phyloP scores from a whole-genome alignment of 2,797 vertebrate species.

The Scolopax bukidnonensis region DNA sequence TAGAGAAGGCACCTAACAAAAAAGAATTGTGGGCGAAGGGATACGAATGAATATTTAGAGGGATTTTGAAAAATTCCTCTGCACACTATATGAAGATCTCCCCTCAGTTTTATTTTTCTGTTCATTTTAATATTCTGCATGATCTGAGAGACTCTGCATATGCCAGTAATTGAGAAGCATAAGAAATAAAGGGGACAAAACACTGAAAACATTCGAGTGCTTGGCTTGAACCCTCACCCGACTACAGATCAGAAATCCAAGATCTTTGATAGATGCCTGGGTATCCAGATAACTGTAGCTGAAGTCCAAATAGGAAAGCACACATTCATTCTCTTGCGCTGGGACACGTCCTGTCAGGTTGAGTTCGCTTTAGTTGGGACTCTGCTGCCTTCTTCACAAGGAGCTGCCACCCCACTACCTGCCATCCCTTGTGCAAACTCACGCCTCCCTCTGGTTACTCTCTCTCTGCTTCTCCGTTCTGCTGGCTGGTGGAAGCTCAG shows the following conservation, averaged over 20 bases:
- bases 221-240: not conserved
- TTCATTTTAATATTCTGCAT: not conserved
- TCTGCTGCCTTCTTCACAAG: not conserved
- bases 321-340: rapidly evolving
- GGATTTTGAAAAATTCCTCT: not conserved
- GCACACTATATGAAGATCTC: not conserved
- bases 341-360: not conserved
- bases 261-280: not conserved
- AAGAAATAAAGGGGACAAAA: not conserved
- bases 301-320: not conserved
- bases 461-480: not conserved
- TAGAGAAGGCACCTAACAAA: not conserved
- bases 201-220: not conserved
- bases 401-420: not conserved
- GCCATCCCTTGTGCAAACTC: rapidly evolving
- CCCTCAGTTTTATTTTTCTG: not conserved
- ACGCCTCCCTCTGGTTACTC: not conserved
- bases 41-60: not conserved
- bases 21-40: not conserved
- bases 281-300: not conserved
- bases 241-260: not conserved
- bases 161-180: not conserved
- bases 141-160: not conserved
- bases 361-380: not conserved
- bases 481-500: not conserved